Percentiles rank a stretch among this genome's conserved stretches.
phyloP scores from a whole-genome alignment of 2,113 vertebrate species.

The Pan troglodytes region NHGRI_mPanTro3-v2.1_pri NC_072401.2:50719001-50719500 shows the following conservation, averaged over 20 bases:
- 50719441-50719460: neutral
- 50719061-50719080: neutral
- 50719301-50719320: conserved; percentile 26
- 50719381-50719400: neutral
- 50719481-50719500: conserved; percentile 72
- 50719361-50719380: neutral
- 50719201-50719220: neutral
- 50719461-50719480: conserved; percentile 46
- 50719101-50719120: neutral
- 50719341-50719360: neutral
- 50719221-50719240: neutral
- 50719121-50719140: neutral
- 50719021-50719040: neutral
- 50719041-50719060: neutral
- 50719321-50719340: neutral
- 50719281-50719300: neutral
- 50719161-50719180: neutral
- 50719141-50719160: neutral
- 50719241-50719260: neutral
- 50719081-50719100: neutral
- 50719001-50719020: neutral
- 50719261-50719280: conserved; percentile 23
- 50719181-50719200: neutral
- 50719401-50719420: conserved; percentile 30
- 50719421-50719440: conserved; percentile 57